Evolutionary conservation across 2,797 vertebrate genomes (phyloP).

Genomic region (Sarcoramphus papa): DNA sequence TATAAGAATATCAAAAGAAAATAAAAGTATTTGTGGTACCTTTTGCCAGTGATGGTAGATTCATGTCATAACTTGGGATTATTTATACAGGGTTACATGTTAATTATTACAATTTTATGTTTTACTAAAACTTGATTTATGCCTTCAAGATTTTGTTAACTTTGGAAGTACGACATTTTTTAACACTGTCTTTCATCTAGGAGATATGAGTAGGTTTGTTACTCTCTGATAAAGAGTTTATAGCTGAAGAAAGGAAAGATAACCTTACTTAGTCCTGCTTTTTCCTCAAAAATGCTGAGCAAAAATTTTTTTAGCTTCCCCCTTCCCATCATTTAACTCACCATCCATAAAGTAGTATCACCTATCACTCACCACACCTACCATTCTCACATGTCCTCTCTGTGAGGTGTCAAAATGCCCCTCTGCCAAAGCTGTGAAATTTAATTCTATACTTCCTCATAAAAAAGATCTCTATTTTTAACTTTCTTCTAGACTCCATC

Average conservation of each 20-base stretch:
- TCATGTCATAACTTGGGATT: not conserved
- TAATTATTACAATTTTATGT: not conserved
- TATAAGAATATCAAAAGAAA: not conserved
- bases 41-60: not conserved
- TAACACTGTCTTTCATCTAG: not conserved
- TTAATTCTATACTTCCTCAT: not conserved
- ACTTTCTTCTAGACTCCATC: not conserved
- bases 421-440: not conserved
- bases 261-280: not conserved
- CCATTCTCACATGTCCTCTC: not conserved
- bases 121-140: not conserved
- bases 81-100: not conserved
- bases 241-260: not conserved
- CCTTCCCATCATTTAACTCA: not conserved
- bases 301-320: not conserved
- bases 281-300: not conserved
- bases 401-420: not conserved
- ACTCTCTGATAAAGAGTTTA: not conserved
- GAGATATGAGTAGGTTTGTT: not conserved
- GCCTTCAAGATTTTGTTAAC: not conserved
- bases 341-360: not conserved
- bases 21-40: not conserved
- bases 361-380: not conserved
- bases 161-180: not conserved
- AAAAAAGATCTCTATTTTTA: not conserved